Evolutionary conservation across 1,140 invertebrate genomes (phyloP), one percentile per base, ranked within the genome.

Genomic region (Samia ricini): DNA sequence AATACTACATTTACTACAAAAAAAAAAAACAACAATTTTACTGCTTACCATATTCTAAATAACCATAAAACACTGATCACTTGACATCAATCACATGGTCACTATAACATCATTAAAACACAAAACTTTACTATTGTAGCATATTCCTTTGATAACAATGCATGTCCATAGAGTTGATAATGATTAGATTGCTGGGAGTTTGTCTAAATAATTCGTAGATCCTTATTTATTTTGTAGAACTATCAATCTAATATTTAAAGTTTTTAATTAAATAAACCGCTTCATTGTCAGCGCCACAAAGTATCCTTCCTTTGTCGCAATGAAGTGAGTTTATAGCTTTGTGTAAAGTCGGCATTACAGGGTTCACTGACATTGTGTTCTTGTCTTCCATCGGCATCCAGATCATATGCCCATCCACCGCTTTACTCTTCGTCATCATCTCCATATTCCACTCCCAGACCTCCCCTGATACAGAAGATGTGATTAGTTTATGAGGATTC

Each of bases 221-320:
- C 20, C 6, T 21, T 20, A 6, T 21, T 21, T 21, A 4, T 36
- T 36, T 15, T 4, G 5, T 56, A 20, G 33, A 15, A 56, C 15
- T 29, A 20, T 24, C 15, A 56, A 20, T 60, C 75, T 71, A 90
- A 74, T 87, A 89, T 57, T 86, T 90, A 42, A 94, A 82, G 87
- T 95, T 94, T 83, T 93, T 94, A 12, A 96, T 92, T 55, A 95
- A 85, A 88, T 96, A 96, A 65, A 96, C 85, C 36, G 95, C 95
- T 91, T 97, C 96, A 83, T 95, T 96, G 81, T 97, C 96, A 66
- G 95, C 94, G 23, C 95, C 95, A 91, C 95, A 96, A 4, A 97
- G 71, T 24, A 97, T 83, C 50, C 92, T 94, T 42, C 92, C 92
- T 69, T 92, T 92, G 69, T 94, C 92, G 48, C 96, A 93, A 85